Evolutionary conservation across 2,113 vertebrate species (phyloP).

Genomic region (Chaetodon trifascialis): DNA sequence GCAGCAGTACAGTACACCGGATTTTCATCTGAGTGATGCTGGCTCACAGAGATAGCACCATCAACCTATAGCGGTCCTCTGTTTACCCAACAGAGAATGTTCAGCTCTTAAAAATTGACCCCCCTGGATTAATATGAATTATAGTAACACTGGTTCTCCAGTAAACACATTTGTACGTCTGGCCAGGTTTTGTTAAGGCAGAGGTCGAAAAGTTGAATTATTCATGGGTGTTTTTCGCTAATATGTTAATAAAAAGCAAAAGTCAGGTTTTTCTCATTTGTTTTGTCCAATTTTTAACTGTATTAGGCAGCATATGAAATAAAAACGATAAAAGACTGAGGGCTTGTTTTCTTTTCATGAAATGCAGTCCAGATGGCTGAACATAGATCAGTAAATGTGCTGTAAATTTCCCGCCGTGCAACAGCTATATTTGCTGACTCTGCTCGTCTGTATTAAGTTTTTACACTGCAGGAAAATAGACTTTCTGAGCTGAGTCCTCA

Average conservation of each 20-base stretch:
- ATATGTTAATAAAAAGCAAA: background rate
- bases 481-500: background rate
- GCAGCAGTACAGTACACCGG: constrained; percentile 14
- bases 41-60: constrained; percentile 65
- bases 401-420: constrained; percentile 13
- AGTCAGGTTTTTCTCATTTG: background rate
- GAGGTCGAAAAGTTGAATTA: constrained; percentile 9
- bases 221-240: background rate
- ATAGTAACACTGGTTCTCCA: constrained; percentile 2
- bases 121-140: constrained; percentile 31
- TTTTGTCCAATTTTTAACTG: background rate
- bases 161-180: constrained; percentile 29
- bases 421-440: constrained; percentile 18
- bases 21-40: constrained; percentile 58
- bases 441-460: background rate
- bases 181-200: constrained; percentile 3
- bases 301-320: background rate
- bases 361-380: constrained; percentile 16
- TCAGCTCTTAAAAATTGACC: constrained; percentile 24
- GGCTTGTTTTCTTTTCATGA: background rate
- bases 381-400: constrained; percentile 9
- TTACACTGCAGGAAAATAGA: background rate
- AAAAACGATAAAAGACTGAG: background rate
- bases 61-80: constrained; percentile 44
- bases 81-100: constrained; percentile 33